Evolutionary conservation across 2,888 invertebrate species (phyloP).

Genomic region (Cyaniris semiargus): DNA sequence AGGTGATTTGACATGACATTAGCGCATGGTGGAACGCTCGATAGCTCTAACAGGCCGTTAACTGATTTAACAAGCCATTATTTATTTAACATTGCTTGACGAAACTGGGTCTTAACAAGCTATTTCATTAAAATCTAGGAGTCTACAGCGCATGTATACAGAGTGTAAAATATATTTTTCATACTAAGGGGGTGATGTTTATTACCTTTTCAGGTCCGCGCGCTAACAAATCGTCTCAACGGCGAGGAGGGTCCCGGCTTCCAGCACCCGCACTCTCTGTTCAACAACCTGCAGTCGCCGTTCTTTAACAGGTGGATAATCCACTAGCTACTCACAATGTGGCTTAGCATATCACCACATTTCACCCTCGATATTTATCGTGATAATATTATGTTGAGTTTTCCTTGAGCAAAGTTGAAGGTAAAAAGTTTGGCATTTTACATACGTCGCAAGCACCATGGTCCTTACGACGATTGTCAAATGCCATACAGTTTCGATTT

Average conservation of each 20-base stretch:
- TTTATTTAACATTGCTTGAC: too few species aligned
- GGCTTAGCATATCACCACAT: background rate
- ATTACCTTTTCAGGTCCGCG: slow-evolving; percentile 82
- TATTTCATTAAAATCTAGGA: too few species aligned
- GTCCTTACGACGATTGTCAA: too few species aligned
- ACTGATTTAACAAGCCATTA: too few species aligned
- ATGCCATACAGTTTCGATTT: background rate
- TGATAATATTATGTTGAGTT: background rate
- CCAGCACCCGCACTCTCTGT: slow-evolving; percentile 72
- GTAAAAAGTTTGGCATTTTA: too few species aligned
- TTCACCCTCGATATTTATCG: background rate
- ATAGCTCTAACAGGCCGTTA: too few species aligned
- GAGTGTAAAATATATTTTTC: background rate
- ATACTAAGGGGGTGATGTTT: background rate
- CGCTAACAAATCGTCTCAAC: slow-evolving; percentile 90
- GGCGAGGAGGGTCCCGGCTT: slow-evolving; percentile 87
- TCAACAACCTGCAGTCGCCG: slow-evolving; percentile 76
- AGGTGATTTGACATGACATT: too few species aligned
- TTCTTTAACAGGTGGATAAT: slow-evolving; percentile 74
- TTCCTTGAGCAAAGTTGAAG: background rate
- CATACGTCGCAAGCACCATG: too few species aligned
- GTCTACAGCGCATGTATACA: too few species aligned
- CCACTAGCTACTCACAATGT: background rate
- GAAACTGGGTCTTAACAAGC: too few species aligned
- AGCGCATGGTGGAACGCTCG: too few species aligned